Evolutionary conservation across 2,888 invertebrate genomes (phyloP).

Genomic region (Tubulanus polymorphus): DNA sequence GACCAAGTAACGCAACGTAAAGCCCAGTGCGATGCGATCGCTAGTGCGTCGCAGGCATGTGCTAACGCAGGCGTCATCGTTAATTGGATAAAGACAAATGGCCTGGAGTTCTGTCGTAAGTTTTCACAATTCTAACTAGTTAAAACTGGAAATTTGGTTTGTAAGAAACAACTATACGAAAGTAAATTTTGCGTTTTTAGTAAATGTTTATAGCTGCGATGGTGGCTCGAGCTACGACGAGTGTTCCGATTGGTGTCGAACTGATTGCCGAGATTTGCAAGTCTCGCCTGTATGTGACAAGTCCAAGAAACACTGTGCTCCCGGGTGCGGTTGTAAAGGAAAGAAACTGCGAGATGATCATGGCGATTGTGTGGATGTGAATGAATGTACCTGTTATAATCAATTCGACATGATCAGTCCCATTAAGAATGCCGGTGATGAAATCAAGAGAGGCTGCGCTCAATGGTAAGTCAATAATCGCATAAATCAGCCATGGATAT

Average conservation of each 20-base stretch:
- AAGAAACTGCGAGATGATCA: slow-evolving; percentile 12
- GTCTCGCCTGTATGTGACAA: neutral
- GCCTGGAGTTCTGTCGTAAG: neutral
- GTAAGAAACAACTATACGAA: too few species aligned
- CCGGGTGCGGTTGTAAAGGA: slow-evolving; percentile 80
- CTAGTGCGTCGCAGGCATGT: slow-evolving; percentile 76
- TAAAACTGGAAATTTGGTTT: too few species aligned
- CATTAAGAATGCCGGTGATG: slow-evolving; percentile 12
- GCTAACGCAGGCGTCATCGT: slow-evolving; percentile 66
- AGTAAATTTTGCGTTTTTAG: too few species aligned
- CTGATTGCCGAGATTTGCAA: neutral
- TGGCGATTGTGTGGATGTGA: slow-evolving; percentile 12
- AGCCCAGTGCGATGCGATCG: slow-evolving; percentile 62
- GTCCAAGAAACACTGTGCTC: slow-evolving; percentile 58
- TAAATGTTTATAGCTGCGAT: neutral
- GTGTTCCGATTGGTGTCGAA: neutral
- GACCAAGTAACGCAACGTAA: too few species aligned
- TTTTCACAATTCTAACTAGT: neutral
- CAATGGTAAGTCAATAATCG: slow-evolving; percentile 14
- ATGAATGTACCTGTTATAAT: slow-evolving; percentile 16
- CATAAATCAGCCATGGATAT: too few species aligned
- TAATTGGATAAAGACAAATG: slow-evolving; percentile 66
- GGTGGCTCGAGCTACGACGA: neutral
- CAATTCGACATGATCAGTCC: neutral
- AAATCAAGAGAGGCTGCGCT: slow-evolving; percentile 13